phyloP scores from a whole-genome alignment of 2,888 invertebrate genomes.

The Acronicta alni region DNA sequence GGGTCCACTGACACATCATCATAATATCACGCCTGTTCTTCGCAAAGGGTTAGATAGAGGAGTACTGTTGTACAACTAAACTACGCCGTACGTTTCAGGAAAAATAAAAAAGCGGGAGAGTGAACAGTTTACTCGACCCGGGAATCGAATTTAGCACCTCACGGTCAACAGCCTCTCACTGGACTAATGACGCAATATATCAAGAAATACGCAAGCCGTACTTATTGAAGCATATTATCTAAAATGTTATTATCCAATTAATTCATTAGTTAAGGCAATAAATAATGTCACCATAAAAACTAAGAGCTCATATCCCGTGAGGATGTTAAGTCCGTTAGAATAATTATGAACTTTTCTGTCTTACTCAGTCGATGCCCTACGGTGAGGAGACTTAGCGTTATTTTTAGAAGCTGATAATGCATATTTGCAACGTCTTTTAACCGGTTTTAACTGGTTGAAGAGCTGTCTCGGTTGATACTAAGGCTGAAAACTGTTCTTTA shows the following conservation, averaged over 20 bases:
- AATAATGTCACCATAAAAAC: constrained; percentile 47
- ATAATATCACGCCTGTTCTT: no score
- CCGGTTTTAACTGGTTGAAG: constrained; percentile 39
- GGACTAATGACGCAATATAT: not conserved
- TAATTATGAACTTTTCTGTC: constrained; percentile 43
- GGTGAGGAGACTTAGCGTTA: constrained; percentile 28
- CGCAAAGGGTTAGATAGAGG: no score
- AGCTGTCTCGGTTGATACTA: constrained; percentile 28
- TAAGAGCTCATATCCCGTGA: constrained; percentile 42
- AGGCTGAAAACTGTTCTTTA: constrained; percentile 36
- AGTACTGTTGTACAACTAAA: no score
- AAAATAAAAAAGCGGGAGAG: no score
- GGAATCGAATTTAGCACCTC: no score
- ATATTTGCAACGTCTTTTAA: constrained; percentile 45
- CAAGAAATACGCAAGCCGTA: not conserved
- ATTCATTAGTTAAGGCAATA: constrained; percentile 42
- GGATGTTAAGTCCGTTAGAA: constrained; percentile 44
- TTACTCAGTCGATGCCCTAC: constrained; percentile 30
- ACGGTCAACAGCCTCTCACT: no score
- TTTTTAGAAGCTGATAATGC: constrained; percentile 51
- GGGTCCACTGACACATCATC: no score
- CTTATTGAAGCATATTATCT: constrained; percentile 7
- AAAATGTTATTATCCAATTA: constrained; percentile 37
- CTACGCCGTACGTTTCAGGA: no score
- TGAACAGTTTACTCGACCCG: no score